Base-by-base conservation (phyloP, 2,113 vertebrate species). In the Calidris pugnax region DNA sequence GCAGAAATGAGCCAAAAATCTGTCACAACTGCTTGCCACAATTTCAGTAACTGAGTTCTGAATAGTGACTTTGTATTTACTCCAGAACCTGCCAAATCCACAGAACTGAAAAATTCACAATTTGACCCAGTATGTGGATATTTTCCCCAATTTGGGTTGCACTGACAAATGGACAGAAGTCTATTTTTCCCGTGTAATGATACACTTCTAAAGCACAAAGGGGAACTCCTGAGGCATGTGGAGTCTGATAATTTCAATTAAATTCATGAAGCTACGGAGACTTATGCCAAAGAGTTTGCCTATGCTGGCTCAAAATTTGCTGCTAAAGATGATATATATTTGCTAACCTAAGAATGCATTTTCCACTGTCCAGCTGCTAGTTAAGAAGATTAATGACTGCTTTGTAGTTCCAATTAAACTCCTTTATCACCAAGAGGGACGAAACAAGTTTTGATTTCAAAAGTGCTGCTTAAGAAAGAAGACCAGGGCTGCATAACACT, bases 401-500 rank as follows among this genome's bases (percentile, higher is more conserved):
- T 90, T 45, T 81, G 77, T 75, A 84, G 66, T 72, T 96, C 67
- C 93, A 97, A 94, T 95, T 95, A 90, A 85, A 92, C 20, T 94
- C 72, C 37, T 90, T 95, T 84, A 96, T 91, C 59, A 85, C 84
- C 53, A 89, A 67, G 20, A 81, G 48, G 51, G 43, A 85, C 45
- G 23, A 87, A 69, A 89, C 22, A 74, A 72, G 14, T 16, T 87
- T 67, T 59, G 79, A 67, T 89, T 97, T 91, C 72, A 96, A 97
- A 98, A 98, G 97, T 82, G 97, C 97, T 97, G 95, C 90, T 95
- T 94, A 96, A 97, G 79, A 98, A 98, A 95, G 91, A 98, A 98
- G 97, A 98, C 98, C 80, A 97, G 96, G 97, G 97, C 95, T 99
- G 99, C 99, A 99, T 99, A 99, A 99, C 99, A 99, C 99, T 99